Evolutionary conservation across 2,888 invertebrate genomes (phyloP), one percentile per base, ranked within the genome.

Genomic region (Pasiphila rectangulata): DNA sequence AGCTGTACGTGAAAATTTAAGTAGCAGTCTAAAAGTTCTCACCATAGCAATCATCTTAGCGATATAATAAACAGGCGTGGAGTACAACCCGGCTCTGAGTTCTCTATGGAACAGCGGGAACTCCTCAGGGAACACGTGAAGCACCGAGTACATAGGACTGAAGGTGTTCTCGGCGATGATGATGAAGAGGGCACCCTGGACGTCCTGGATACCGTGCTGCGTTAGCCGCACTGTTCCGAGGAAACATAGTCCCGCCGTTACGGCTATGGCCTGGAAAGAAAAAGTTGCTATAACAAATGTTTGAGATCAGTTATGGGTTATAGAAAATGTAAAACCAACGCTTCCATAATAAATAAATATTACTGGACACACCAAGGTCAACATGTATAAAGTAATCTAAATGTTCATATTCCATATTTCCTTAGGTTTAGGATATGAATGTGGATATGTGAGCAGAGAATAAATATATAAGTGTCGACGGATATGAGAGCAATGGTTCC

Each of bases 111-210:
- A 93, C 30, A 97, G 81, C 0, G 97, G 96, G 53, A 95, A 92
- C 69, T 91, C 91, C 61, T 93, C 92, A 0, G 96, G 96, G 69
- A 97, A 95, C 64, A 95, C 91, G 58, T 95, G 93, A 25, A 98
- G 87, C 0, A 96, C 95, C 0, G 96, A 94, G 76, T 98, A 98
- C 94, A 98, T 95, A 0, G 96, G 96, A 42, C 93, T 93, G 80
- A 97, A 98, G 0, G 96, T 95, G 69, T 96, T 95, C 87, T 98
- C 97, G 0, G 95, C 93, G 29, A 96, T 95, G 77, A 97, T 91
- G 58, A 96, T 93, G 77, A 97, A 97, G 3, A 97, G 82, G 0
- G 94, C 94, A 2, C 97, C 98, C 73, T 97, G 96, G 0, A 96
- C 93, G 15, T 96, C 94, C 70, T 96, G 96, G 13, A 98, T 93